Evolutionary conservation across 2,888 invertebrate genomes (phyloP), one percentile per base, ranked within the genome.

Genomic region (Calameuta idolon): DNA sequence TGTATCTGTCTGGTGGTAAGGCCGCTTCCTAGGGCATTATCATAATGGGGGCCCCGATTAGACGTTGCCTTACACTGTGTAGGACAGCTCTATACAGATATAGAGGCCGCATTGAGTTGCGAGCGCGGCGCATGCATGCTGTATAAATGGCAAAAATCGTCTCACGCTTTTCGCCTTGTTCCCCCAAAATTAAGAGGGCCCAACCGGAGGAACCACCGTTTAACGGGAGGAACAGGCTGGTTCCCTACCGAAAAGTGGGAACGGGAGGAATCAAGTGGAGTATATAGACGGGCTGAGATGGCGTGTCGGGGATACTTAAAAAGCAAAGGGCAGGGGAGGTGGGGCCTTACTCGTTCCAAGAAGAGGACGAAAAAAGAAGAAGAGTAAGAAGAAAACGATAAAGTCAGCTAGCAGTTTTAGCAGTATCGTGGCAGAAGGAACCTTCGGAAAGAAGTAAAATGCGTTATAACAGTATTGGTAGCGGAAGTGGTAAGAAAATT

Each of bases 241-340:
- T 4, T 40, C 15, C 40, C 40, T 40, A 40, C 40, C 15, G 40
- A 40, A 40, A 40, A 40, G 40, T 40, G 40, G 40, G 40, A 40
- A 40, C 40, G 40, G 40, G 40, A 40, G 40, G 40, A 40, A 40
- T 40, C 40, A 5, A 40, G 40, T 15, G 40, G 40, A 40, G 15
- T 4, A 40, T 40, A 40, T 15, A 5, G 40, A 33, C 12, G 15
- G 69, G 69, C 30, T 4, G 69, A 30, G 88, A 89, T 90, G 88
- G 89, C 90, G 90, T 90, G 89, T 86, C 85, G 83, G 79, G 85
- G 88, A 88, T 88, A 89, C 88, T 89, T 90, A 88, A 84, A 84
- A 40, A 84, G 82, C 84, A 31, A 69, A 69, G 11, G 69, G 23
- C 35, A 35, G 35, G 35, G 35, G 12, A 12, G 35, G 12, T 12